phyloP scores from a whole-genome alignment of 2,113 vertebrate species.

The Onychostruthus taczanowskii region DNA sequence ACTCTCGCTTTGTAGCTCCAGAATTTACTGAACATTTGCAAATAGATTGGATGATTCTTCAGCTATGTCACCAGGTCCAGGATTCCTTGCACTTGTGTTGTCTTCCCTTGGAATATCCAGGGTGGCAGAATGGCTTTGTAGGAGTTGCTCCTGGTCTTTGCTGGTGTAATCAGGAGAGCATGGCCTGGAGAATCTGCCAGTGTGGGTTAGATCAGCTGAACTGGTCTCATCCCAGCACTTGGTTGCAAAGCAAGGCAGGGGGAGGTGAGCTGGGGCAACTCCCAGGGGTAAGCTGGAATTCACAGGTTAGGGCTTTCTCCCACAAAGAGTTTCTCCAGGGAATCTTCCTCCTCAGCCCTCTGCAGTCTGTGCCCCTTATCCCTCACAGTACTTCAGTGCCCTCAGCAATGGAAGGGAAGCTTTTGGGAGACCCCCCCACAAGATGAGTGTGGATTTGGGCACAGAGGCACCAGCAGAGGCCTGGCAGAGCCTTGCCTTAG shows the following conservation, averaged over 20 bases:
- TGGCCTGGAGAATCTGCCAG: neutral
- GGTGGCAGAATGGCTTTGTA: neutral
- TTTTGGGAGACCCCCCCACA: neutral
- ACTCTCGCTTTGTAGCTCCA: neutral
- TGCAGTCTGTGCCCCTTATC: neutral
- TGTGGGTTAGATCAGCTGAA: neutral
- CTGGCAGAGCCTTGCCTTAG: neutral
- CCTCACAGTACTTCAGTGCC: neutral
- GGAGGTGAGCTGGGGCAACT: neutral
- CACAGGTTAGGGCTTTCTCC: neutral
- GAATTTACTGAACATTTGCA: neutral
- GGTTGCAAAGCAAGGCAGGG: neutral
- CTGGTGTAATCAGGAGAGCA: neutral
- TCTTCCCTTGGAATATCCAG: neutral
- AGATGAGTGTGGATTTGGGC: neutral
- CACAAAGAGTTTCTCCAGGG: neutral
- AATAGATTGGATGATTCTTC: neutral
- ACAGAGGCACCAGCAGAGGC: neutral
- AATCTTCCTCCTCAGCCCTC: neutral
- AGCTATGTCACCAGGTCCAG: neutral
- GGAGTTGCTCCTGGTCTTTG: neutral
- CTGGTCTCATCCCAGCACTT: neutral
- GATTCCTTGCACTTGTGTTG: neutral
- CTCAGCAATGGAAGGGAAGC: neutral
- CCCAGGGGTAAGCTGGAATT: rapidly evolving